Base-by-base conservation (phyloP, 2,113 vertebrate species). In the Xenotilapia leptura region DNA sequence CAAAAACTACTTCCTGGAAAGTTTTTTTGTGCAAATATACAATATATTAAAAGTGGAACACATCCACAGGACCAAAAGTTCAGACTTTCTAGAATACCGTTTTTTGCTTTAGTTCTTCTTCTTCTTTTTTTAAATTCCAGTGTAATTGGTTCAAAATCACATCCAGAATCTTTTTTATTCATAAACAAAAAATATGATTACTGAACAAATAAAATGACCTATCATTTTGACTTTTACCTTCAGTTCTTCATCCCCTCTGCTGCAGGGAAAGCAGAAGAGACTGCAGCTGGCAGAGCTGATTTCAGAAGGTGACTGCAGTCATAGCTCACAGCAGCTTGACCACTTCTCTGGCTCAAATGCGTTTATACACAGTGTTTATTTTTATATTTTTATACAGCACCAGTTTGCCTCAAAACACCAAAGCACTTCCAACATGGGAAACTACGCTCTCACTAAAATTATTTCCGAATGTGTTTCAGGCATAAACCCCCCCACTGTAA, bases 301-400 rank as follows among this genome's bases (percentile, higher is more conserved):
- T 88, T 92, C 53, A 88, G 89, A 86, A 91, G 88, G 92, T 93
- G 94, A 93, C 88, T 93, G 92, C 91, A 91, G 91, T 91, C 92
- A 81, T 85, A 79, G 90, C 86, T 90, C 83, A 83, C 77, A 82
- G 79, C 86, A 75, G 90, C 87, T 92, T 87, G 94, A 92, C 90
- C 91, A 89, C 90, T 84, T 87, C 82, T 88, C 85, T 84, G 79
- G 3, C 49, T 90, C 14, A 53, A 83, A 70, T 38, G 75, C 56
- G 75, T 81, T 51, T 77, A 77, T 51, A 58, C 82, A 79, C 55
- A 82, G 73, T 51, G 56, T 90, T 87, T 58, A 58, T 55, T 45
- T 84, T 53, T 33, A 33, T 33, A 33, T 56, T 56, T 55, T 38
- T 21, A 65, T 51, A 77, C 60, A 87, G 58, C 65, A 79, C 45